A percentile compares a stretch with the other conserved stretches of the same genome.
Conservation (phyloP, 2,113 vertebrate genomes). For the Notarius lentiginosus region DNA sequence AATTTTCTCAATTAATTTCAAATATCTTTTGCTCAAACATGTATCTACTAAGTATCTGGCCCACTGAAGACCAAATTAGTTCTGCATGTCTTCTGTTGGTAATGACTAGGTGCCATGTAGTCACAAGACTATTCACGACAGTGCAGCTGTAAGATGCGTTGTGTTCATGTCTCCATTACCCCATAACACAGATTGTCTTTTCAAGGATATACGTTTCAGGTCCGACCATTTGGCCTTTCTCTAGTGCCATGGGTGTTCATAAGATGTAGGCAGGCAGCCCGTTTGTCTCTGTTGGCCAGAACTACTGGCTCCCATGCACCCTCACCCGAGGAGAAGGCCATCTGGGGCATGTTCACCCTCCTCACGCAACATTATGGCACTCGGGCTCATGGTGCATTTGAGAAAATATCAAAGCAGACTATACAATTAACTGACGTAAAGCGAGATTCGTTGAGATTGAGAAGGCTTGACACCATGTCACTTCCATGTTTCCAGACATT, state of each 20-base stretch:
- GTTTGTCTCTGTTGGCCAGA: not conserved
- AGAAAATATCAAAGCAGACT: not conserved
- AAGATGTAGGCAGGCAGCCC: not conserved
- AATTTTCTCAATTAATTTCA: not conserved
- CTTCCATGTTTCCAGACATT: not conserved
- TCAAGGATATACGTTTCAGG: not conserved
- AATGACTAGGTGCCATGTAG: not conserved
- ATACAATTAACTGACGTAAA: not conserved
- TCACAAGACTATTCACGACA: not conserved
- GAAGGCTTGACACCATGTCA: not conserved
- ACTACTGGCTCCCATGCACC: not conserved
- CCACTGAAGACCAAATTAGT: not conserved
- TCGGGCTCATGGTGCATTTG: not conserved
- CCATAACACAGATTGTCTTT: not conserved
- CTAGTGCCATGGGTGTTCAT: not conserved
- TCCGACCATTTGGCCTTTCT: not conserved
- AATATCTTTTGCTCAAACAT: not conserved
- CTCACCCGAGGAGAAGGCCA: slow-evolving; percentile 13
- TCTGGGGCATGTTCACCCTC: not conserved
- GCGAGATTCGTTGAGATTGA: not conserved
- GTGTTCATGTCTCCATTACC: not conserved
- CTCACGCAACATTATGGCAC: not conserved
- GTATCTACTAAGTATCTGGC: not conserved
- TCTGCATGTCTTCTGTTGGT: not conserved
- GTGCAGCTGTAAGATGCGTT: not conserved